Evolutionary conservation across 2,113 vertebrate species (phyloP).

Genomic region (Hippoglossus stenolepis): DNA sequence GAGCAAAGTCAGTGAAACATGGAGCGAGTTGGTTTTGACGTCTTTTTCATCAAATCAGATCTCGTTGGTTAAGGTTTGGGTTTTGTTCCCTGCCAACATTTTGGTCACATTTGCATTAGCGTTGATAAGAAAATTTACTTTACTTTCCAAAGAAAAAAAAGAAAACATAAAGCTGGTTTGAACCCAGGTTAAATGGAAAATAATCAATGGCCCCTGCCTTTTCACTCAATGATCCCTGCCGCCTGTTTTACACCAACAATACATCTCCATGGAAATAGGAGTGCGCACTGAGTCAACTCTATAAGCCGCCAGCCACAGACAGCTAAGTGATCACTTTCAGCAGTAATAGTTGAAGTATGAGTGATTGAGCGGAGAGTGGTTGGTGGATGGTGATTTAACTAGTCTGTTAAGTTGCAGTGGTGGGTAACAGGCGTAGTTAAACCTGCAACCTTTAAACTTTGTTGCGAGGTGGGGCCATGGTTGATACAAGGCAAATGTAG

Average conservation of each 20-base stretch:
- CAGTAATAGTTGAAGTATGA: conserved; percentile 61
- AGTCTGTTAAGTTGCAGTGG: conserved; percentile 28
- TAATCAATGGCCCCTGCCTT: background rate
- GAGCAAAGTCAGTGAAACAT: too few species aligned
- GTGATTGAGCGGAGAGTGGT: conserved; percentile 51
- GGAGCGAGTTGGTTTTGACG: too few species aligned
- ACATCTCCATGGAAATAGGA: conserved; percentile 29
- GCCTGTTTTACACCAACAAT: background rate
- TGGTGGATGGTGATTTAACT: conserved; percentile 43
- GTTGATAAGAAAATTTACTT: too few species aligned
- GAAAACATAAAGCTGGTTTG: background rate
- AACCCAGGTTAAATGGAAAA: too few species aligned
- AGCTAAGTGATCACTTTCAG: conserved; percentile 65
- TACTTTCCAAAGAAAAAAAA: background rate
- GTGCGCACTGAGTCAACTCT: conserved; percentile 54
- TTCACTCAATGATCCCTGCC: too few species aligned
- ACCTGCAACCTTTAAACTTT: conserved; percentile 13
- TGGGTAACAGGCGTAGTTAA: background rate
- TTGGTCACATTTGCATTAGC: too few species aligned
- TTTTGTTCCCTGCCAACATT: too few species aligned
- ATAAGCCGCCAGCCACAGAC: conserved; percentile 48
- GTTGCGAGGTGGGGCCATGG: conserved; percentile 10
- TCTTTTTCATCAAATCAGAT: too few species aligned
- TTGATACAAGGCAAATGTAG: background rate
- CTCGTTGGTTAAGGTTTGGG: background rate